These are phyloP conservation scores for Oreochromis tanganicae DNA, from an alignment of 2,113 vertebrate genomes.

Conservation along the genomic window DNA sequence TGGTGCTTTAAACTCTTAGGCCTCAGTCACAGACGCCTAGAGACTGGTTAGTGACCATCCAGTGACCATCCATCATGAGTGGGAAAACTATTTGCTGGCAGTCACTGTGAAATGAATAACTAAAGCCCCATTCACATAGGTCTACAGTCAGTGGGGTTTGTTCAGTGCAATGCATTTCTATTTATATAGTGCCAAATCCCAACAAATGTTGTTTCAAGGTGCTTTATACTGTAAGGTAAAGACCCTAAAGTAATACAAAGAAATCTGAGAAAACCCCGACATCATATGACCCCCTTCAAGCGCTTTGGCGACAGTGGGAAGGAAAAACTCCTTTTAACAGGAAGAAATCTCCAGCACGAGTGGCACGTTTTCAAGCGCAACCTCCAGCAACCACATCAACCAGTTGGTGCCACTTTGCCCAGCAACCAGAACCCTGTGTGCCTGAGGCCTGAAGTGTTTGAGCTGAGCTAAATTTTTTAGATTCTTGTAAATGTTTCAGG, in stretches of 20 bases:
- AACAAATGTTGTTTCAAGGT: rapidly evolving
- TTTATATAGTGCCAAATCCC: not conserved
- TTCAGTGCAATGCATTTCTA: not conserved
- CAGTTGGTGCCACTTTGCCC: not conserved
- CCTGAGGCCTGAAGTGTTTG: not conserved
- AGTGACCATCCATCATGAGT: no score
- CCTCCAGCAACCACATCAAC: not conserved
- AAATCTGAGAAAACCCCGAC: not conserved
- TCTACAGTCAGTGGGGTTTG: not conserved
- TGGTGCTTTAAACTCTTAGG: no score
- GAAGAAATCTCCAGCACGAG: not conserved
- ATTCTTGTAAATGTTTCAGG: not conserved
- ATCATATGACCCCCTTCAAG: rapidly evolving
- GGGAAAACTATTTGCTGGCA: no score
- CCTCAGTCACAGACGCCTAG: no score
- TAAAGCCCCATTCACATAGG: not conserved
- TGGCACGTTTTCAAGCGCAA: not conserved
- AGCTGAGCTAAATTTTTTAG: not conserved
- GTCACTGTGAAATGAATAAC: not conserved
- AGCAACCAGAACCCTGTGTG: not conserved
- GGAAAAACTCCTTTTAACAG: not conserved
- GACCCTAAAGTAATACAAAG: not conserved
- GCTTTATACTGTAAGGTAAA: not conserved
- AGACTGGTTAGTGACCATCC: no score
- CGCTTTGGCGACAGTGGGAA: not conserved